Evolutionary conservation across 1,140 invertebrate genomes (phyloP), one percentile per base, ranked within the genome.

Genomic region (Bombus soroeensis): DNA sequence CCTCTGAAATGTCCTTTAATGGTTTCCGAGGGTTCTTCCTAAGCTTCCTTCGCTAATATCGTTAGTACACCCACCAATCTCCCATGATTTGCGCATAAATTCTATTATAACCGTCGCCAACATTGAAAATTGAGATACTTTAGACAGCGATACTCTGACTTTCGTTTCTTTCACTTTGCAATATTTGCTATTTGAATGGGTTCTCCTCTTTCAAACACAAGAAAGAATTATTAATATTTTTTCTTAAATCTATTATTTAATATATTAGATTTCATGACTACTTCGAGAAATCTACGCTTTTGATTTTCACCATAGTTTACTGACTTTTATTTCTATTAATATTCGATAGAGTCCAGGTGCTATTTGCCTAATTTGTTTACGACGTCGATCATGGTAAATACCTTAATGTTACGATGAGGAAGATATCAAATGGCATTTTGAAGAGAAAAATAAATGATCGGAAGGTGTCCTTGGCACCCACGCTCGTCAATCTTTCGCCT

Each of bases 1-100:
- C 59, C 53, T 84, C n/a, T 72, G 47, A 78, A 62, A 47, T 22
- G 47, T 32, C 75, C 66, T 37, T 84, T 47, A 34, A 25, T 2
- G 57, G 57, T 82, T 43, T 10, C 28, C 64, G 22, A 73, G 57
- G 57, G n/a, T 74, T 57, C 37, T 70, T 53, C 25, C 28, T 5
- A 57, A n/a, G 32, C 72, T 18, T 47, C 22, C n/a, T 70, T 75
- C 39, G 25, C 2, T 62, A 75, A 75, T 34, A 5, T 37, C 57
- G n/a, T 73, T 43, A 72, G 18, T 81, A 41, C n/a, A 59, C 37
- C 37, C n/a, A 72, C 37, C 68, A 72, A 41, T 34, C 8, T n/a
- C 28, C 13, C 37, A 3, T n/a, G 64, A 78, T 83, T 34, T 47
- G 22, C 28, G 9, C 43, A 37, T 47, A 71, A 57, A 79, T 71